These are phyloP conservation scores for Stegana nigrithorax DNA, from an alignment of 2,888 invertebrate genomes.

Conservation along the genomic window DNA sequence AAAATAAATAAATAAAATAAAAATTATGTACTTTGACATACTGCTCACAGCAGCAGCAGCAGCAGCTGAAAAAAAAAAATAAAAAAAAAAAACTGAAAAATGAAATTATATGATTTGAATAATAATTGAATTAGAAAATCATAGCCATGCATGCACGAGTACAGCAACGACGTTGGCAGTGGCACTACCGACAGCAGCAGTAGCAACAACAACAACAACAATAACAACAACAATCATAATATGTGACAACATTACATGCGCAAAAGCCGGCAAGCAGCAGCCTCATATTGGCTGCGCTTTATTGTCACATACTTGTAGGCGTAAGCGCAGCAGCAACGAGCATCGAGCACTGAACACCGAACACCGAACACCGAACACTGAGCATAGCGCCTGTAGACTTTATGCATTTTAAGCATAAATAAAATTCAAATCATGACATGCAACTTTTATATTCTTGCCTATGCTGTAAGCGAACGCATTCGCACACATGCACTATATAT, in stretches of 20 bases:
- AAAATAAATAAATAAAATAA: not conserved
- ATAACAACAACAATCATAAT: not conserved
- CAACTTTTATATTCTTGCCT: not conserved
- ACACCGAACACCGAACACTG: no score
- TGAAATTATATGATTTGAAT: slow-evolving; percentile 67
- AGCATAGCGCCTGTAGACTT: no score
- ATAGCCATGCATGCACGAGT: slow-evolving; percentile 39
- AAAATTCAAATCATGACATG: slow-evolving; percentile 3
- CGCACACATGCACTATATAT: not conserved
- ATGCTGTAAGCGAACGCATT: not conserved
- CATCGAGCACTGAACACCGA: no score
- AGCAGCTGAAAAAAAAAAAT: not conserved
- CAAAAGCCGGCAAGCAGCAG: not conserved
- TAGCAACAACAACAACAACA: slow-evolving; percentile 20
- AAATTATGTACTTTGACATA: not conserved
- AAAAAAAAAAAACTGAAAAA: slow-evolving; percentile 31
- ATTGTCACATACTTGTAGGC: slow-evolving; percentile 27
- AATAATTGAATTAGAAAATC: slow-evolving; percentile 66
- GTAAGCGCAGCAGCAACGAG: slow-evolving; percentile 5
- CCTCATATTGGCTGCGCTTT: slow-evolving; percentile 1
- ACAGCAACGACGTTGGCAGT: not conserved
- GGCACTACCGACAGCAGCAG: slow-evolving; percentile 15
- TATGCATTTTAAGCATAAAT: slow-evolving; percentile 31
- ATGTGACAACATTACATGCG: not conserved
- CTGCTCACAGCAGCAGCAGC: not conserved